Evolutionary conservation across 1,140 invertebrate species (phyloP), one percentile per base, ranked within the genome.

Genomic region (Steinernema khuongi): DNA sequence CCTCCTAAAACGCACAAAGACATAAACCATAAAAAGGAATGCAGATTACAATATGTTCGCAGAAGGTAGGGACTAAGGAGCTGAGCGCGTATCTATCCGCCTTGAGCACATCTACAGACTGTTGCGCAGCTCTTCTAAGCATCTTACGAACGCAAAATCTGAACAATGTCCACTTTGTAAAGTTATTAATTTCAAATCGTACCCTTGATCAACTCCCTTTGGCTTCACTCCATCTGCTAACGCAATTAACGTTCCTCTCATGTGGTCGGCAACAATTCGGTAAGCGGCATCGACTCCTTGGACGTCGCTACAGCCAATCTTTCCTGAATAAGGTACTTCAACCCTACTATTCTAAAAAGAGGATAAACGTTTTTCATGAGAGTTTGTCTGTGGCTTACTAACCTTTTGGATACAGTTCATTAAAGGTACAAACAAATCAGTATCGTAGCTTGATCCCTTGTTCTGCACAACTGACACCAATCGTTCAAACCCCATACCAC

Each of bases 401-500:
- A 17, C 22, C 19, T 60, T 60, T 26, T 60, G 90, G 85, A 98
- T 97, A n/a, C 91, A 91, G 70, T 93, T 90, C 87, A 99, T 97
- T 43, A 98, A 87, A 0, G 95, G 94, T 43, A 90, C 79, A 86
- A 99, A 99, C 22, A 97, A 85, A 89, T 99, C 96, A 14, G 96
- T 99, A 85, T 99, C 96, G 87, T 99, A 99, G 89, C 98, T 99
- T 17, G 96, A 96, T 29, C 89, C 87, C 87, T 98, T 97, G 79
- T 92, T 89, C 89, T 99, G 96, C 74, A 98, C 93, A 11, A 99
- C 93, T 11, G 95, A 97, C 1, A 97, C 93, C 41, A 99, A 87
- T 80, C 96, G 89, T 87, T 99, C 96, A 70, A 97, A 90, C n/a
- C 96, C 96, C 87, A 99, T 90, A 18, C 96, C 96, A 89, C 94